Base-by-base conservation (phyloP, 1,140 invertebrate species). In the Drosophila biarmipes region DNA sequence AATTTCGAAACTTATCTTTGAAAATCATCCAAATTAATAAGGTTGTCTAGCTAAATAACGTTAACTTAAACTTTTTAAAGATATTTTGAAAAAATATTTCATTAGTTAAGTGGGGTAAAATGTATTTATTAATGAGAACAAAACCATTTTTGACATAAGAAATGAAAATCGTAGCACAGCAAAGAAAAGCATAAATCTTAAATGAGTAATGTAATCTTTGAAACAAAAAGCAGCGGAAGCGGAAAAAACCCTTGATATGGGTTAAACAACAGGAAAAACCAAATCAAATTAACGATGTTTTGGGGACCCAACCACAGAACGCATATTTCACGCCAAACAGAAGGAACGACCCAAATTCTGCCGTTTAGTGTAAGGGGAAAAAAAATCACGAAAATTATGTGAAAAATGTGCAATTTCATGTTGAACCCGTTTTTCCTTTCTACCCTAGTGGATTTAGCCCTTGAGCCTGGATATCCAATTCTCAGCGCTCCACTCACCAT, bases 331-430 rank as follows among this genome's bases (percentile, higher is more conserved):
- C 80, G 67, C 80, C 53, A 8, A 42, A 24, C 37, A 31, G 31
- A 62, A 64, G 49, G 72, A 62, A 40, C 69, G 58, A 80, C 80
- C 76, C 72, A 73, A 85, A 85, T 85, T 80, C 66, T 73, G 57
- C 59, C 61, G 75, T 72, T 76, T 67, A 71, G 75, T 53, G 66
- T 58, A 58, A 71, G 48, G 10, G 37, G 57, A 67, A 49, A 40
- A 59, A 40, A 58, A 71, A 77, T 52, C 69, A 24, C 19, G 31
- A 34, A 89, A 82, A 87, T 89, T 58, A 79, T 89, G 78, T 82
- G 75, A 89, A 89, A 87, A 84, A 87, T 89, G 75, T 89, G 84
- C 84, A 77, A 89, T 89, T 89, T 87, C 79, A 87, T 84, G 79
- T 84, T 74, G 40, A 69, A 46, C 63, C 74, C 58, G 46, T 78